Base-by-base conservation (phyloP, 2,113 vertebrate genomes). In the Oreocharis arfaki region DNA sequence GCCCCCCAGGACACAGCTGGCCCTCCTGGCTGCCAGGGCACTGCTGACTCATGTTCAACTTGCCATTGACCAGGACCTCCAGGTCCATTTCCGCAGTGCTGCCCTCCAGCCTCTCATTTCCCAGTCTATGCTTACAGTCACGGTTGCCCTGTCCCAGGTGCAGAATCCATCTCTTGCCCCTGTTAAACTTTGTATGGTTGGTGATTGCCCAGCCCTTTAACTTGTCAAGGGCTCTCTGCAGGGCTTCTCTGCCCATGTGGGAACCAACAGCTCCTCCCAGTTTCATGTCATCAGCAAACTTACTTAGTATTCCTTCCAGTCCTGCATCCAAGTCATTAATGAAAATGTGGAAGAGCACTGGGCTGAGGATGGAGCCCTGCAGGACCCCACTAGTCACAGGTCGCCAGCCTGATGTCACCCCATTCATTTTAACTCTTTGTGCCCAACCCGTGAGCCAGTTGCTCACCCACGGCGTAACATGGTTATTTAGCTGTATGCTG, bases 31-130 rank as follows among this genome's bases (percentile, higher is more conserved):
- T 56, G 30, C 17, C 75, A 64, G 35, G 42, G 21, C 57, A 10
- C 67, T 80, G 26, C 42, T 50, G 57, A 16, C 42, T 49, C 26
- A 1, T 6, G 0, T 35, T 0, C 26, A 56, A 2, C 32, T 11
- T 64, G 0, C 32, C 16, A 2, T 11, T 0, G 0, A 57, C 2
- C 35, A 47, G 75, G 75, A 55, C 4, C 2, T 2, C 30, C 30
- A 26, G 30, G 26, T 50, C 22, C 10, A 42, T 57, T 73, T 42
- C 17, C 3, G 3, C 32, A 41, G 26, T 18, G 44, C 67, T 65
- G 22, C 12, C 44, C 10, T 64, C 42, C 50, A 42, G 26, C 4
- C 7, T 73, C 11, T 56, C 17, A 49, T 37, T 49, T 5, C 11
- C 22, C 42, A 42, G 17, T 32, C 42, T 80, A 4, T 57, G 15